phyloP scores from a whole-genome alignment of 2,888 invertebrate species.

The Megalurothrips usitatus region DNA sequence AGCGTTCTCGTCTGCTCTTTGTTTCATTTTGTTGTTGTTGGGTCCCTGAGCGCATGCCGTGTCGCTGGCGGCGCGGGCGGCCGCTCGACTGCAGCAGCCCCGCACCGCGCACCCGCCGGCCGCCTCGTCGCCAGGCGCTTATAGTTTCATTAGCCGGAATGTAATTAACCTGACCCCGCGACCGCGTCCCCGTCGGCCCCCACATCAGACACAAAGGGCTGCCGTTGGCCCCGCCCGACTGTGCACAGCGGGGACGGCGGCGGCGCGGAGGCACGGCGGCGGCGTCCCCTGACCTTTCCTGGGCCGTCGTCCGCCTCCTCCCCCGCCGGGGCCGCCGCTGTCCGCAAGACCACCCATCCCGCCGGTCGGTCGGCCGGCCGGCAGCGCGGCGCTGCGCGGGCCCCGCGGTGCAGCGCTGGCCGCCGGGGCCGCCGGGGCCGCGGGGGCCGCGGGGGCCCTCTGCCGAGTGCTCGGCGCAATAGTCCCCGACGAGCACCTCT shows the following conservation, averaged over 20 bases:
- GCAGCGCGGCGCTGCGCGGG: not conserved
- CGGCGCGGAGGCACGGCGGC: no score
- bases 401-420: not conserved
- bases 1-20: not conserved
- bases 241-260: not conserved
- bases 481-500: no score
- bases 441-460: not conserved
- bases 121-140: not conserved
- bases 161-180: not conserved
- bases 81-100: no score
- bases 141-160: conserved; percentile 26
- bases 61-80: not conserved
- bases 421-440: not conserved
- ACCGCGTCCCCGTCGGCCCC: not conserved
- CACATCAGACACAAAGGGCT: not conserved
- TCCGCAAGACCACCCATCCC: conserved; percentile 16
- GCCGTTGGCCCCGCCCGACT: not conserved
- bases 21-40: not conserved
- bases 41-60: no score
- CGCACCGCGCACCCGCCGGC: not conserved
- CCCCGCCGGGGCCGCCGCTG: not conserved
- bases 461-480: not conserved
- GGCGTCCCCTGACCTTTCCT: conserved; percentile 7
- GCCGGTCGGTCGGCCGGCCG: not conserved
- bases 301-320: not conserved